phyloP scores from a whole-genome alignment of 1,140 invertebrate species.

The Bombus waltoni region DNA sequence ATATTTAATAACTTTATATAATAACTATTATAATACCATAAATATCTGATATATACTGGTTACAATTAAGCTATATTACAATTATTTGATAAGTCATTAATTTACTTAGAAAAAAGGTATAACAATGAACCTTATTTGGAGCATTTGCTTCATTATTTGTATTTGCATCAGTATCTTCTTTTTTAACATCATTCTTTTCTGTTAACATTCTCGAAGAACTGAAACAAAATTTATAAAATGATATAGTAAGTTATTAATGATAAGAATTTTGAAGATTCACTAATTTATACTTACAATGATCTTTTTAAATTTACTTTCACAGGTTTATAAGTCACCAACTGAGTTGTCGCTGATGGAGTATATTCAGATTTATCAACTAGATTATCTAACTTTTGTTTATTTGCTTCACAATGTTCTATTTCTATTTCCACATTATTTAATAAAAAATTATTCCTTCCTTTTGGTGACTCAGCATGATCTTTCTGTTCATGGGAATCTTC shows the following conservation, averaged over 20 bases:
- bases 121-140: constrained; percentile 71
- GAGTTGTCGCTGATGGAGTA: constrained; percentile 37
- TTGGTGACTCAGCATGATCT: constrained; percentile 53
- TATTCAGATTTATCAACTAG: constrained; percentile 59
- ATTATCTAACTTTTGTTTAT: constrained; percentile 54
- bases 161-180: constrained; percentile 58
- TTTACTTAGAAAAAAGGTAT: not conserved
- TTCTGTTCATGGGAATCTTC: constrained; percentile 52
- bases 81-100: not conserved
- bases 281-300: constrained; percentile 76
- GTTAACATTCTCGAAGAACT: constrained; percentile 66
- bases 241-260: not conserved
- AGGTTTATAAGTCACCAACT: constrained; percentile 69
- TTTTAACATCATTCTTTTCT: constrained; percentile 68
- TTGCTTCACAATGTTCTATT: constrained; percentile 56
- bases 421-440: constrained; percentile 53
- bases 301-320: constrained; percentile 80
- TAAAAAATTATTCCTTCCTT: constrained; percentile 54
- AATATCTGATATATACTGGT: not conserved
- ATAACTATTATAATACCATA: not conserved
- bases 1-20: not conserved
- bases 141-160: constrained; percentile 56
- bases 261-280: not conserved
- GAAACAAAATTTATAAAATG: constrained; percentile 39
- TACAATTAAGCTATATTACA: not conserved